Evolutionary conservation across 1,140 invertebrate genomes (phyloP), one percentile per base, ranked within the genome.

Genomic region (Gryllus bimaculatus): DNA sequence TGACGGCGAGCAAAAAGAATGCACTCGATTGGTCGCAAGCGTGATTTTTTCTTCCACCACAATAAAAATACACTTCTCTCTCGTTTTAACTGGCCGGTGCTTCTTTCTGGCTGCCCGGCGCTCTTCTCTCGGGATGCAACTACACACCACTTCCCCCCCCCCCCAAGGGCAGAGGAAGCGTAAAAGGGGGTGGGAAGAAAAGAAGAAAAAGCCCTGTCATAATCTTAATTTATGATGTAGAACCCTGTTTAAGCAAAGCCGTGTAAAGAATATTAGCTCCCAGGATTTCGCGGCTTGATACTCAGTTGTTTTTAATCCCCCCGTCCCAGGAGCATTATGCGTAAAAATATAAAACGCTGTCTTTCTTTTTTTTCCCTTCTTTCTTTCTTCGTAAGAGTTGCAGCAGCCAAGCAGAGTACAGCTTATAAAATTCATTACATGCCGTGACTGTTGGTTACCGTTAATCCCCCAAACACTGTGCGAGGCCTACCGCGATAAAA

Each of bases 171-270:
- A 66, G 54, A 66, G 54, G 5, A 66, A 13, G 54, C 54, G 54
- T 3, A 66, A 7, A 66, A 0, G 54, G 54, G 18, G 54, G 1
- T 1, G 18, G 54, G 18, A 18, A 66, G 54, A 66, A 66, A 66
- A 66, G 7, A 66, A 66, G 7, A 66, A 66, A 66, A 66, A 66
- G 54, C 54, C 18, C 54, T 66, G 54, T 66, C 54, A 66, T 66
- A 66, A 66, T 66, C 54, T 66, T 66, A 66, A 66, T 66, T 66
- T 66, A 66, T 66, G 54, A 66, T 66, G 54, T 66, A 66, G 54
- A 66, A 66, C 54, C 54, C 54, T 66, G 18, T 66, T 66, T 66
- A 66, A 66, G 54, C 18, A 66, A 66, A 66, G 54, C 54, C 54
- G 54, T 66, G 54, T 66, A 66, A 66, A 66, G 54, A 66, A 66